Percentiles rank a stretch among this genome's conserved stretches.
These are phyloP conservation scores for Celastrina argiolus DNA, from an alignment of 2,888 invertebrate species.

Conservation along the genomic window DNA sequence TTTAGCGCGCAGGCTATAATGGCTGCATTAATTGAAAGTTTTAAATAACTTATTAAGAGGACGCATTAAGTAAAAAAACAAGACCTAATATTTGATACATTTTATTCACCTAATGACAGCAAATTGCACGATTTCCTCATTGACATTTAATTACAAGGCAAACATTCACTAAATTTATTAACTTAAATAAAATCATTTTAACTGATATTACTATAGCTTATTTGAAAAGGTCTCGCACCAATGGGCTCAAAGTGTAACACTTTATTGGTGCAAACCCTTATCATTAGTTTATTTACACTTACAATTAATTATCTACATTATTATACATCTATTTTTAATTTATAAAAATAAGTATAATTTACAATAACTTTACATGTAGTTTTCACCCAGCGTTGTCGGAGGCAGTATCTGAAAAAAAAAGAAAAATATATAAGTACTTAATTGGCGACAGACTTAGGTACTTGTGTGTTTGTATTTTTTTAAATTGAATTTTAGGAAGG, in stretches of 20 bases:
- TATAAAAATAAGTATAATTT: conserved; percentile 14
- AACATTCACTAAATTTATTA: conserved; percentile 24
- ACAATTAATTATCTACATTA: conserved; percentile 24
- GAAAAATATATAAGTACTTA: not conserved
- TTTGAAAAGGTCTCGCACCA: conserved; percentile 61
- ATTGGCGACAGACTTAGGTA: no score
- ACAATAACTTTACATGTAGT: not conserved
- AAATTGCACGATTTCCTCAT: conserved; percentile 61
- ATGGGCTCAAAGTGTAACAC: conserved; percentile 66
- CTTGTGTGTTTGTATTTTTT: no score
- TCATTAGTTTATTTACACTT: conserved; percentile 29
- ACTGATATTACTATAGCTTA: not conserved
- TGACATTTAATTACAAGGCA: conserved; percentile 55
- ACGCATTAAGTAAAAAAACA: conserved; percentile 19
- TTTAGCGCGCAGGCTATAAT: no score
- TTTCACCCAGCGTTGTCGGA: not conserved
- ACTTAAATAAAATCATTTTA: not conserved
- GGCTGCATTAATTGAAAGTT: no score
- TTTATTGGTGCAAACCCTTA: conserved; percentile 64
- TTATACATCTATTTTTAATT: conserved; percentile 7
- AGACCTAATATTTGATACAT: conserved; percentile 36
- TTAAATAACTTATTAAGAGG: not conserved
- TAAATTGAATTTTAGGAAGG: no score
- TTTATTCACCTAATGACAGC: conserved; percentile 60
- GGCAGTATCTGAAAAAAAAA: not conserved